phyloP scores from a whole-genome alignment of 2,113 vertebrate species.

The Callaeas wilsoni region DNA sequence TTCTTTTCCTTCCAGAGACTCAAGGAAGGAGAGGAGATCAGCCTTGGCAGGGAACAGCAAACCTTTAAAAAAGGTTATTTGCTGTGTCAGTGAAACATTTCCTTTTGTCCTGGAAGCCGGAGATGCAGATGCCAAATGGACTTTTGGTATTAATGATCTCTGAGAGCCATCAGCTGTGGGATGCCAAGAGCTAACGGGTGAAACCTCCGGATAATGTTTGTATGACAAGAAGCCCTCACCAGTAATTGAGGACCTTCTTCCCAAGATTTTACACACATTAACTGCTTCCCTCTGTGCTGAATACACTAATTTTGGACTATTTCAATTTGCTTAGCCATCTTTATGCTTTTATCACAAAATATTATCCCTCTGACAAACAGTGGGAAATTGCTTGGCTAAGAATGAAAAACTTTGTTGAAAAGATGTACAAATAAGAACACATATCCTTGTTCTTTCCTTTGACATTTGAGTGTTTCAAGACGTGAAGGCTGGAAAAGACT shows the following conservation, averaged over 20 bases:
- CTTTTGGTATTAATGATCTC: background rate
- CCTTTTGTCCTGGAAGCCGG: background rate
- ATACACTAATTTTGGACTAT: background rate
- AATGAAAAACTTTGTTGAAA: background rate
- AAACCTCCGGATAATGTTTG: background rate
- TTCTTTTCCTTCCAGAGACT: background rate
- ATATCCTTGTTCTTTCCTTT: background rate
- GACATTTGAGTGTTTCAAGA: background rate
- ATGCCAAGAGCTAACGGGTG: background rate
- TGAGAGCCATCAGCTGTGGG: fast-evolving
- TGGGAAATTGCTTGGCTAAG: background rate
- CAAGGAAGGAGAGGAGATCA: background rate
- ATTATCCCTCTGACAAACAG: background rate
- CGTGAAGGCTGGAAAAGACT: background rate
- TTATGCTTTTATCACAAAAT: background rate
- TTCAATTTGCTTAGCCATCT: background rate
- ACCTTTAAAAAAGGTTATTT: background rate
- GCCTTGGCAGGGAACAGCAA: background rate
- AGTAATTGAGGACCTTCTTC: background rate
- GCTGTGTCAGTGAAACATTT: background rate
- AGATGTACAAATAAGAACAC: background rate
- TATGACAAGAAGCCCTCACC: background rate
- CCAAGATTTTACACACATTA: background rate
- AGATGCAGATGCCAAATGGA: background rate
- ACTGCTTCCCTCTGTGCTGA: background rate